Evolutionary conservation across 2,797 vertebrate genomes (phyloP).

Genomic region (Okamejei kenojei): DNA sequence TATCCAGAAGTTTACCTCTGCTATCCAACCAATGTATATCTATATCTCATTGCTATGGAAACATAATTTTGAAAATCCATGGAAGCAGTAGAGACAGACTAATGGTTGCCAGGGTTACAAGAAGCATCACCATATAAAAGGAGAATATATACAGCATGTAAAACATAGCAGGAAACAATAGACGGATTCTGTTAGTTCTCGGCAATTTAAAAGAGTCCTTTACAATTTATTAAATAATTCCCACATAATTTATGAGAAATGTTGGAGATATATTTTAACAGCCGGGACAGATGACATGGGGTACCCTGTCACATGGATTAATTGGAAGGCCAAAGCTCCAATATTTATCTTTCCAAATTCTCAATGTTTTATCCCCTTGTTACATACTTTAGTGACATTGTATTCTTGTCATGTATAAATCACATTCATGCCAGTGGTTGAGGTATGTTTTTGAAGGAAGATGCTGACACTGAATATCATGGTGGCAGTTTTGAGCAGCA

Average conservation of each 20-base stretch:
- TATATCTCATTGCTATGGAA: constrained; percentile 16
- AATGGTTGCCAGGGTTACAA: constrained; percentile 17
- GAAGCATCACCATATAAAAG: not conserved
- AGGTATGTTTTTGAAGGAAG: not conserved
- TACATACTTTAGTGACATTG: not conserved
- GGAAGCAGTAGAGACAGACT: not conserved
- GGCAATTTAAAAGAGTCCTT: not conserved
- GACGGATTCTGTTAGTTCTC: not conserved
- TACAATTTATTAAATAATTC: not conserved
- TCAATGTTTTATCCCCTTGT: not conserved
- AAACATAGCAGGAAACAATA: not conserved
- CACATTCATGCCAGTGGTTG: not conserved
- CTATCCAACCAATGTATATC: not conserved
- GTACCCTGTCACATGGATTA: not conserved
- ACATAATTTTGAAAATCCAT: constrained; percentile 25
- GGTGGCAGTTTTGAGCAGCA: not conserved
- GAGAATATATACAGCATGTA: not conserved
- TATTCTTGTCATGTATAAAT: not conserved
- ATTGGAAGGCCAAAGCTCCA: not conserved
- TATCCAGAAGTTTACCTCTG: constrained; percentile 1
- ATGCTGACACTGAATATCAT: not conserved
- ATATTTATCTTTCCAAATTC: not conserved
- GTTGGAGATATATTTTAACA: not conserved
- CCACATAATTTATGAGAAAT: not conserved
- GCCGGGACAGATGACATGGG: not conserved